Base-by-base conservation (phyloP, 2,797 vertebrate genomes). In the Masticophis lateralis region DNA sequence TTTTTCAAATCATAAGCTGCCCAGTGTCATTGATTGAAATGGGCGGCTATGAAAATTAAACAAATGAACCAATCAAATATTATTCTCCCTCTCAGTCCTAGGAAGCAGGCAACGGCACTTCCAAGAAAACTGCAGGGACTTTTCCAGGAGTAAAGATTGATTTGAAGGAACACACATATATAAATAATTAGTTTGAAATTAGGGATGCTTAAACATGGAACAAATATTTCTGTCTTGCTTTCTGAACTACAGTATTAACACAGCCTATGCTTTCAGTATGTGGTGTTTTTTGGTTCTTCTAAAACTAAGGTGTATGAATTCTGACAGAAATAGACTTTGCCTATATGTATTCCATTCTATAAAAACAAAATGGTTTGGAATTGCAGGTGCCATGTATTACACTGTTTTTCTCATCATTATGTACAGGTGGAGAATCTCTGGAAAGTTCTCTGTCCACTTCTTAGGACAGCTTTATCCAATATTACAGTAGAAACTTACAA, bases 401-500 rank as follows among this genome's bases (percentile, higher is more conserved):
- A 47, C 86, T 92, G 3, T 22, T n/a, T 6, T 20, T 95, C 8
- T 86, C 1, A 90, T 83, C 1, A 91, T 37, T 93, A 43, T 95
- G 96, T 89, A 12, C 94, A 99, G 99, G 98, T 99, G 51, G 99
- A 99, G 94, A 98, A 96, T 8, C 98, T 99, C 43, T 99, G 99
- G 99, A 96, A 97, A 92, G 95, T 99, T 94, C 95, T 99, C 53
- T 99, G 99, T 96, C 99, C 99, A 0, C 97, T 99, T 95, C 98
- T 99, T 92, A 98, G 98, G 92, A 99, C 98, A 4, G 99, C 99
- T 14, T 97, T 99, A 61, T 98, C 98, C 93, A 99, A 99, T 97
- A 99, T 99, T 94, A 99, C 99, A 0, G 98, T 99, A 93, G 99
- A 99, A 95, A 99, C 99, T 0, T 99, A 99, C 28, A 98, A 98